phyloP scores from a whole-genome alignment of 2,797 vertebrate genomes.

The Sebastiscus tertius region DNA sequence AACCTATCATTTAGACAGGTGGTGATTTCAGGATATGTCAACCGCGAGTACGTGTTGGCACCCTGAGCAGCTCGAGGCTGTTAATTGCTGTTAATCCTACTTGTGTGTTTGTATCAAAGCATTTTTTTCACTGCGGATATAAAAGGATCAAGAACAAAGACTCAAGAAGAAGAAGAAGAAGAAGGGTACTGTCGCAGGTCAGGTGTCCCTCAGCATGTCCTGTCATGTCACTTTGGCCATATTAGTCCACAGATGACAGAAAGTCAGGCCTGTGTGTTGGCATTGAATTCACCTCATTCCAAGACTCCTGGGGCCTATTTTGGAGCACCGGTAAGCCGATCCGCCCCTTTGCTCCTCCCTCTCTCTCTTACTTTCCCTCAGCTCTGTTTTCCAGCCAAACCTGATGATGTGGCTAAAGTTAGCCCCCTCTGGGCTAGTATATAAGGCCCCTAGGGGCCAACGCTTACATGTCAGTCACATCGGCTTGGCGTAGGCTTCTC shows the following conservation, averaged over 20 bases:
- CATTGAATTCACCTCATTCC: slow-evolving; percentile 86
- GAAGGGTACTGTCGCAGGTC: background rate
- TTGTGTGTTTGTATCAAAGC: background rate
- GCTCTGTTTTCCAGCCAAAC: slow-evolving; percentile 86
- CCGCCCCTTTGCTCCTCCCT: slow-evolving; percentile 72
- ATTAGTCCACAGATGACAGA: slow-evolving; percentile 79
- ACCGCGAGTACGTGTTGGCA: slow-evolving; percentile 23
- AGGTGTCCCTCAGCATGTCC: slow-evolving; percentile 30
- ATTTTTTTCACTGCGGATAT: background rate
- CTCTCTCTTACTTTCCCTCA: slow-evolving; percentile 76
- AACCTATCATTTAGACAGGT: slow-evolving; percentile 53
- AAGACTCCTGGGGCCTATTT: slow-evolving; percentile 82
- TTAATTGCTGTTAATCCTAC: slow-evolving; percentile 37
- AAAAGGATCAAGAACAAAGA: slow-evolving; percentile 40
- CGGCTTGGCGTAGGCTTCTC: slow-evolving; percentile 82
- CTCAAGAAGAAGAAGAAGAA: background rate
- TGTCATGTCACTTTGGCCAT: slow-evolving; percentile 70
- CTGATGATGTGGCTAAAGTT: slow-evolving; percentile 90
- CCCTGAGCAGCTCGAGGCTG: background rate
- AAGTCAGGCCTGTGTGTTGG: slow-evolving; percentile 74
- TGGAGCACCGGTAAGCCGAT: slow-evolving; percentile 76
- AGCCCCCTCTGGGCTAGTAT: slow-evolving; percentile 84
- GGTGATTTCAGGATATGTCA: slow-evolving; percentile 70
- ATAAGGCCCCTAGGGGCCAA: slow-evolving; percentile 83
- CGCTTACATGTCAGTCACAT: slow-evolving; percentile 84